Evolutionary conservation across 2,888 invertebrate species (phyloP), one percentile per base, ranked within the genome.

Genomic region (Amblyteles armatorius): DNA sequence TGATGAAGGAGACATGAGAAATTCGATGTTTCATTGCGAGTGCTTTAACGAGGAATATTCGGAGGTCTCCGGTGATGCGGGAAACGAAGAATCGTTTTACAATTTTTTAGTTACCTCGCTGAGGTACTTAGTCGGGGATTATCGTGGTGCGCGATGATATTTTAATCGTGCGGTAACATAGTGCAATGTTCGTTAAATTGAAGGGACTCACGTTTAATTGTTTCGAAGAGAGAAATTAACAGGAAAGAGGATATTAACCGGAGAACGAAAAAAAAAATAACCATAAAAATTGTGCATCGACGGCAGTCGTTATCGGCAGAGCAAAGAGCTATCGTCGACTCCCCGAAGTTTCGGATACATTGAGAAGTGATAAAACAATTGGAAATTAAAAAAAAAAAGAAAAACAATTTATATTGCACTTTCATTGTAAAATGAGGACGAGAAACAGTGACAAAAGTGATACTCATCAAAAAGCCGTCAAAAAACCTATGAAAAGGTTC

Each of bases 401-500:
- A 60, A 63, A 63, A 63, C 63, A 33, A 63, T 63, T 29, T n/a
- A 33, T 33, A 63, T 33, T 63, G 63, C 63, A 6, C 29, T 63
- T 63, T 63, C 63, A 33, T 63, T 63, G 33, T 63, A 63, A 63
- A 63, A 63, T 63, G 63, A 63, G 63, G 63, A 63, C 63, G 63
- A 63, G 63, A 63, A 63, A 63, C 63, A 63, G 63, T 63, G 63
- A 63, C 29, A 63, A 33, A 63, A 63, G 63, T 63, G 63, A 63
- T 63, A 63, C 29, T 63, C 63, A 63, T 63, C 63, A 63, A 63
- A 63, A 63, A 63, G 63, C 33, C 63, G 63, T 63, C 63, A 63
- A 63, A 63, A 63, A 63, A 63, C 63, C 63, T 63, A 63, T 63
- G 63, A 63, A 63, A 63, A 63, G 63, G 63, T 63, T 63, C 29